phyloP scores from a whole-genome alignment of 2,113 vertebrate genomes.

The Microtus ochrogaster region DNA sequence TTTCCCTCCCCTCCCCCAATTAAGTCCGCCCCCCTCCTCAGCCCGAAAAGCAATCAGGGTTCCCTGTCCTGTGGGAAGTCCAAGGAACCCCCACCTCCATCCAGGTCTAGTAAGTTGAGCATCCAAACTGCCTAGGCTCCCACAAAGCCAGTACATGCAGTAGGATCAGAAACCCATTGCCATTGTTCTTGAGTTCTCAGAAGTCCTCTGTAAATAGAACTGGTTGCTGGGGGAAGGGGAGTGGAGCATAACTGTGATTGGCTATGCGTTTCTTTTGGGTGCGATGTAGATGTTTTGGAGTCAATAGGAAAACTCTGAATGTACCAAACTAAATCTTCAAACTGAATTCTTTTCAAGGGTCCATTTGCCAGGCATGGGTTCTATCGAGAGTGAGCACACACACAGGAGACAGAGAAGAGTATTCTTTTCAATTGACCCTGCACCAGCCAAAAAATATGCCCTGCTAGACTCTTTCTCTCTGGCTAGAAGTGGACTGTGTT shows the following conservation, averaged over 20 bases:
- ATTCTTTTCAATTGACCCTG: too few species aligned
- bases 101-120: too few species aligned
- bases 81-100: too few species aligned
- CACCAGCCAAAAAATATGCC: not conserved
- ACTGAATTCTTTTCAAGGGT: not conserved
- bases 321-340: not conserved
- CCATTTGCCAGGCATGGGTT: not conserved
- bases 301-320: not conserved
- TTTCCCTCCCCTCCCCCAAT: too few species aligned
- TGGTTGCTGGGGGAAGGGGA: fast-evolving
- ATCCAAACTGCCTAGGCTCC: too few species aligned
- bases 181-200: too few species aligned
- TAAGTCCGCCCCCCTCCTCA: too few species aligned
- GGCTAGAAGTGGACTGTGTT: not conserved
- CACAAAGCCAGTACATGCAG: too few species aligned
- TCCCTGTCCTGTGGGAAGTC: too few species aligned
- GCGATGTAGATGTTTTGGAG: not conserved
- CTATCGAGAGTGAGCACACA: not conserved
- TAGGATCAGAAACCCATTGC: too few species aligned
- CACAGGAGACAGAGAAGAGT: not conserved
- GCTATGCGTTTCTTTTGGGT: not conserved
- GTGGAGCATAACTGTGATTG: not conserved
- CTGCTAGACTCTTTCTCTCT: not conserved
- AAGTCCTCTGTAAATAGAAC: not conserved
- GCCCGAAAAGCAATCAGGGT: too few species aligned